Conservation (phyloP, 2,113 vertebrate genomes). For the Ictidomys tridecemlineatus region DNA sequence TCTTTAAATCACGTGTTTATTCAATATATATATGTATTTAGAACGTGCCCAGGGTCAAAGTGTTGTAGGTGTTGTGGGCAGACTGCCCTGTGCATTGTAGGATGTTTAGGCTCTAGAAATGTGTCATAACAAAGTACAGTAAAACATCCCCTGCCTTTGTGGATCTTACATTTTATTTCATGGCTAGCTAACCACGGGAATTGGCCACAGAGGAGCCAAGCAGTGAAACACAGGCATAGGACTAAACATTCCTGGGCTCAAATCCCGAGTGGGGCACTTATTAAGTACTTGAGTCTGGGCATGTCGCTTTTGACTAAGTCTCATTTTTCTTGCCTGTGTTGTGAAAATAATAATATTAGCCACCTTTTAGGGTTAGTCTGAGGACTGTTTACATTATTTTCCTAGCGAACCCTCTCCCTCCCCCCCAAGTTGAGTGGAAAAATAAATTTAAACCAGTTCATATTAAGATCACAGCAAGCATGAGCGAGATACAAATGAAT, state of each 20-base stretch:
- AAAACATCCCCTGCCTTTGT: neutral
- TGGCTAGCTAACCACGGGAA: neutral
- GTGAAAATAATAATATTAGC: neutral
- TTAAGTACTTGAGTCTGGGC: neutral
- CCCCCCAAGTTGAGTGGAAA: neutral
- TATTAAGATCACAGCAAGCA: neutral
- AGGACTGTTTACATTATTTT: conserved; percentile 50
- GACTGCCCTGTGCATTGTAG: too few relatives aligned
- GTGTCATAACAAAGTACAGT: neutral
- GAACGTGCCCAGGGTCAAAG: neutral
- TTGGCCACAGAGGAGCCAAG: too few relatives aligned
- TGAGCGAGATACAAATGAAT: neutral
- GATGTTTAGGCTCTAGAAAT: neutral
- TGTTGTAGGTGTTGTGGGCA: neutral
- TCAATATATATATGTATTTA: neutral
- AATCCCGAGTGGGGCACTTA: neutral
- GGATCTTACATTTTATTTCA: neutral
- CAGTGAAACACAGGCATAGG: neutral
- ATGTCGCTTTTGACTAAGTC: neutral
- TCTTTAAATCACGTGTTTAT: neutral
- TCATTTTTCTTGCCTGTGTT: neutral
- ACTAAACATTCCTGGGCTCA: neutral
- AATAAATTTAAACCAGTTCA: conserved; percentile 38
- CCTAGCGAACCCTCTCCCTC: neutral
- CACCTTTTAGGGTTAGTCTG: neutral